A percentile compares a stretch with the other conserved stretches of the same genome.
These are phyloP conservation scores for Bombus affinis DNA, from an alignment of 1,140 invertebrate genomes.

Conservation along the genomic window DNA sequence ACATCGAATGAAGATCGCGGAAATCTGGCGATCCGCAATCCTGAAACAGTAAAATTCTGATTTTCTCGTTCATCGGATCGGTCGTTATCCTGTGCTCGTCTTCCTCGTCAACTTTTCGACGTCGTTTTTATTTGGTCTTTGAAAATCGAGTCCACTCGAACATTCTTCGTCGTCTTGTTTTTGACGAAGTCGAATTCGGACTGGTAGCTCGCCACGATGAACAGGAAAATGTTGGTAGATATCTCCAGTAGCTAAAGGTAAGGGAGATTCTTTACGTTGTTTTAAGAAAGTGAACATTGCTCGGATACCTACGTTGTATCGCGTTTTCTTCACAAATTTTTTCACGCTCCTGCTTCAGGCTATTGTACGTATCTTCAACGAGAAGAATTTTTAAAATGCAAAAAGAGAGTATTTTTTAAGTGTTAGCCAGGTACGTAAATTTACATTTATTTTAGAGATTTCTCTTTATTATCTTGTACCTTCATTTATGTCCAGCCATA, in stretches of 20 bases:
- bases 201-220: background rate
- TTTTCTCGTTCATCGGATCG: background rate
- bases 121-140: background rate
- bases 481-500: no score
- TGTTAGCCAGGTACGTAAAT: background rate
- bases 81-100: background rate
- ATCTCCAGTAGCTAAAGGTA: background rate
- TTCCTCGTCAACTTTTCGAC: background rate
- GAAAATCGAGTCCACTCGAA: background rate
- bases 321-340: background rate
- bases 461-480: background rate
- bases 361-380: no score
- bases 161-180: background rate
- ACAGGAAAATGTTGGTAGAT: background rate
- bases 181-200: background rate
- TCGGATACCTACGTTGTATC: background rate
- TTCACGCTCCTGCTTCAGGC: background rate
- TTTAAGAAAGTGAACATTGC: background rate
- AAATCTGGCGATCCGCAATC: background rate
- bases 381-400: background rate
- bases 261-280: background rate
- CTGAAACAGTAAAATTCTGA: conserved; percentile 11
- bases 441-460: background rate
- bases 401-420: background rate
- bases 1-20: conserved; percentile 23